Percentiles rank a stretch among this genome's conserved stretches.
These are phyloP conservation scores for Allacma fusca DNA, from an alignment of 2,888 invertebrate genomes.

Conservation along the genomic window DNA sequence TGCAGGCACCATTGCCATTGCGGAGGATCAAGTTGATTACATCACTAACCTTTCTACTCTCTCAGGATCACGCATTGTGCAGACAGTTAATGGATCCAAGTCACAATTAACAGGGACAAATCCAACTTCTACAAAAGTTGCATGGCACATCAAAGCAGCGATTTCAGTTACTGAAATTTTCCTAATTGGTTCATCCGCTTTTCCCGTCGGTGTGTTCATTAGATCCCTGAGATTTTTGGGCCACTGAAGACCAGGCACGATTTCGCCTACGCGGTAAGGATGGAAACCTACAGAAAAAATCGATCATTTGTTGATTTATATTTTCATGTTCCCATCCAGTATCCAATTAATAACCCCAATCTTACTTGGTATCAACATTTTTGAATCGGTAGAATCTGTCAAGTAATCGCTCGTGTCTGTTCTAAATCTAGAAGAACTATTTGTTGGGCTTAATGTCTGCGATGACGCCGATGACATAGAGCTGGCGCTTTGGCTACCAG, in stretches of 20 bases:
- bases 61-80: slow-evolving; percentile 19
- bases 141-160: slow-evolving; percentile 28
- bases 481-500: no score
- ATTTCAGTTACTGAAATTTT: slow-evolving; percentile 30
- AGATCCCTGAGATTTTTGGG: slow-evolving; percentile 21
- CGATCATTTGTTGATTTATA: no score
- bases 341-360: no score
- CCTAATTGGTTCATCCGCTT: background rate
- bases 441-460: no score
- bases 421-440: no score
- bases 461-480: no score
- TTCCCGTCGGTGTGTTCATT: background rate
- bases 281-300: background rate
- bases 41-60: slow-evolving; percentile 22
- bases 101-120: slow-evolving; percentile 34
- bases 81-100: slow-evolving; percentile 2
- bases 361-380: no score
- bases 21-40: no score
- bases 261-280: slow-evolving; percentile 17
- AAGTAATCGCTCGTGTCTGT: no score
- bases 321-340: no score
- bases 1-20: no score
- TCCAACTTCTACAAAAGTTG: slow-evolving; percentile 37
- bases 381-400: no score
- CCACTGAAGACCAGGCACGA: slow-evolving; percentile 33